Evolutionary conservation across 2,888 invertebrate species (phyloP), one percentile per base, ranked within the genome.

Genomic region (Theodoxus fluviatilis): DNA sequence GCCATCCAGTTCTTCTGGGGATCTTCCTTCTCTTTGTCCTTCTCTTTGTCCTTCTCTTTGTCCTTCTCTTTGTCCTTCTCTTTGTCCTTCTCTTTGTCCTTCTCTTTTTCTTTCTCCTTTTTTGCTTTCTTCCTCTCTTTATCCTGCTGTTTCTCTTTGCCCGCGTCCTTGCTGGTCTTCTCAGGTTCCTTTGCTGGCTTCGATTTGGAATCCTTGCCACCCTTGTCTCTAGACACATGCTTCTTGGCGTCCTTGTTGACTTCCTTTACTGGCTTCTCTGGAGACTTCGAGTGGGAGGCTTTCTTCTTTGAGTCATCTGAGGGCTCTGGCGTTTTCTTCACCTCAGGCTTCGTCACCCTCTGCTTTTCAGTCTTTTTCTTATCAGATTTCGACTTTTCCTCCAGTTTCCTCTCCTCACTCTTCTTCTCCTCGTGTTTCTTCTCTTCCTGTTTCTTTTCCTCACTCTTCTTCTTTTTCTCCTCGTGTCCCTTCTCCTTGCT

Each of bases 41-140:
- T 73, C n/a, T 61, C 59, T 35, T 73, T 72, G 31, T 73, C 70
- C 31, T 69, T 43, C 55, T 67, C 70, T 40, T 77, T 74, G n/a
- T 72, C 73, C 59, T 75, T 76, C 40, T 74, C 68, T 68, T 68
- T 73, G 40, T 74, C 76, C 68, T 74, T 75, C 37, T 74, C 71
- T 52, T 73, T 73, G 18, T 68, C 70, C 52, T 76, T 71, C 68
- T 73, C 70, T 6, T 70, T 66, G 57, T 77, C 75, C 22, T 76
- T 73, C 35, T 71, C 71, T 18, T 71, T 74, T 35, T 76, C 78
- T 67, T 76, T 77, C 43, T 74, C 75, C 52, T 76, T 78, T 70
- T 74, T 70, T 9, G 55, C 22, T 52, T 67, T 74, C 47, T 74
- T 72, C 22, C 70, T 69, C 12, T 64, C 68, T 28, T 74, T 75